Conservation (phyloP, 2,888 invertebrate genomes). For the Ornithoptera priamus region DNA sequence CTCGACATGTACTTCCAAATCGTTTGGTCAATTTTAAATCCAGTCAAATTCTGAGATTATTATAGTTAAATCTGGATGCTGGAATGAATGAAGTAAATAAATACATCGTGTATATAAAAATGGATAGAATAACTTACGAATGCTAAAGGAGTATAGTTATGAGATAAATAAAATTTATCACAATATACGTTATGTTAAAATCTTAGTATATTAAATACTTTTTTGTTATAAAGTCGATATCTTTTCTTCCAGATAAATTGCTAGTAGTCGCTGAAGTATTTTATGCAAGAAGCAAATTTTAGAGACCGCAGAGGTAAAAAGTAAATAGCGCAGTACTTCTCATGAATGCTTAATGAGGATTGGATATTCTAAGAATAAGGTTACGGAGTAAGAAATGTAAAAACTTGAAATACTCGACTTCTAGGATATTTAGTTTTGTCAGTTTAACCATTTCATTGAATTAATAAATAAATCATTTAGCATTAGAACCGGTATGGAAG, state of each 20-base stretch:
- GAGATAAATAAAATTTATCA: too few species aligned
- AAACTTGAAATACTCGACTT: conserved; percentile 17
- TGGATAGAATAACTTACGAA: too few species aligned
- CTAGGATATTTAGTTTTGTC: conserved; percentile 1
- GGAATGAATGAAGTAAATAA: too few species aligned
- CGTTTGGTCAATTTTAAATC: too few species aligned
- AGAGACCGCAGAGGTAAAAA: conserved; percentile 30
- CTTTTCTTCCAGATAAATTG: conserved; percentile 3
- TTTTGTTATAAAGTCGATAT: neutral
- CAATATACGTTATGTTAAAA: too few species aligned
- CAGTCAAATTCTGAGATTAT: too few species aligned
- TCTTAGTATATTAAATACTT: neutral
- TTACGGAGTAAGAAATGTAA: conserved; percentile 16
- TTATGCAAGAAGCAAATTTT: conserved; percentile 22
- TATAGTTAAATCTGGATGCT: too few species aligned
- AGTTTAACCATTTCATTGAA: neutral
- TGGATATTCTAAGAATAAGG: conserved; percentile 45
- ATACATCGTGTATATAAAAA: too few species aligned
- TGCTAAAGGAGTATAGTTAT: too few species aligned
- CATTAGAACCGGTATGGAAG: too few species aligned
- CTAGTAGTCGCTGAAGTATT: conserved; percentile 11
- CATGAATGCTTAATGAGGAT: conserved; percentile 73
- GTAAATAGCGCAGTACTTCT: conserved; percentile 73
- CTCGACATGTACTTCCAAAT: too few species aligned
- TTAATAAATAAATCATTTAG: too few species aligned